A percentile compares a stretch with the other conserved stretches of the same genome.
These are phyloP conservation scores for Emydoidea blandingii DNA, from an alignment of 2,797 vertebrate genomes.

Conservation along the genomic window DNA sequence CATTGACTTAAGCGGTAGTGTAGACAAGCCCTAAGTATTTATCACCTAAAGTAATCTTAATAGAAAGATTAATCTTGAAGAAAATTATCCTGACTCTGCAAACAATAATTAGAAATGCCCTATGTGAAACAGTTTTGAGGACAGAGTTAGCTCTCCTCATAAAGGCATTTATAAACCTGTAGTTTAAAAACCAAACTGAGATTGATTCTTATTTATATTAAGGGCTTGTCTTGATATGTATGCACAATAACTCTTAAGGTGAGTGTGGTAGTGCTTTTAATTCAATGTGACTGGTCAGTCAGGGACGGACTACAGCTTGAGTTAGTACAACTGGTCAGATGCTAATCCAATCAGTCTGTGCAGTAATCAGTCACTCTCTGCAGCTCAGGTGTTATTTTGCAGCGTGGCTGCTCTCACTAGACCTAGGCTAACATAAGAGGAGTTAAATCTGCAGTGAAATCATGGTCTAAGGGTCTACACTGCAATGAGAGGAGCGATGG, in stretches of 20 bases:
- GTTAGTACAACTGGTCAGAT: neutral
- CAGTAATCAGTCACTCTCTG: constrained; percentile 18
- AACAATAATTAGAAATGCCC: neutral
- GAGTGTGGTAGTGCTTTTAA: constrained; percentile 8
- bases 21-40: neutral
- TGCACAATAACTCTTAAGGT: neutral
- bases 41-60: neutral
- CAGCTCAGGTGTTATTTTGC: neutral
- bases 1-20: no score
- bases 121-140: neutral
- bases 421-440: neutral
- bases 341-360: neutral
- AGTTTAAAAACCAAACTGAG: neutral
- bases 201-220: neutral
- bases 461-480: neutral
- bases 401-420: neutral
- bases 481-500: no score
- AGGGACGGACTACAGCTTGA: constrained; percentile 25
- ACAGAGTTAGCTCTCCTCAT: neutral
- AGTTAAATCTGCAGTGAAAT: neutral
- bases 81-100: neutral
- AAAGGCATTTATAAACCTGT: neutral
- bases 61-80: neutral
- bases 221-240: neutral
- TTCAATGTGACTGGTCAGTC: neutral